Evolutionary conservation across 2,113 vertebrate genomes (phyloP), one percentile per base, ranked within the genome.

Genomic region (Elanus axillaris): DNA sequence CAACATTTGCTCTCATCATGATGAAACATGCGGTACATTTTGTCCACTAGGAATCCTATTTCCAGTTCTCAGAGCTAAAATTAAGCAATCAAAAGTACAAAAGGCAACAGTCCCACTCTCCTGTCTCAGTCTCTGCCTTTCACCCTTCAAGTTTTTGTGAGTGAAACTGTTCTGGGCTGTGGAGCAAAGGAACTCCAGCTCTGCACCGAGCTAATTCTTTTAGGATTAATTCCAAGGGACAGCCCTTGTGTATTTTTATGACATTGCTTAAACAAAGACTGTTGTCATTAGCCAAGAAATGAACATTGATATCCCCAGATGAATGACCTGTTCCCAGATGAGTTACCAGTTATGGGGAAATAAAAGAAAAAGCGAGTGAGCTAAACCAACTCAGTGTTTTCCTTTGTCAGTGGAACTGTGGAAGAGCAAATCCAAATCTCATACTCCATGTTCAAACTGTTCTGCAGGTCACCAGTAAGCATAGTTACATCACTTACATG

Each of bases 11-110:
- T n/a, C 19, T 64, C 62, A 10, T 40, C 8, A 0, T 3, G 18
- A 7, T 34, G 58, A 67, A 75, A 10, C 26, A 16, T 6, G 2
- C 0, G 1, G 40, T 15, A 15, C 9, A 2, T 86, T 67, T 73
- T 45, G 3, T 31, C 72, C 12, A 5, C 73, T 43, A 6, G 50
- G 40, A 71, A 55, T 29, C 48, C 60, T 12, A n/a, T 29, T 73
- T 68, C 45, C 72, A 47, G 12, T 9, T 53, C 48, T 43, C 42
- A 60, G 47, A 42, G 45, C 48, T 68, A 13, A 74, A 77, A 45
- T 26, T 36, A 34, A 59, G 34, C 62, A 63, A 10, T 58, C 53
- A 69, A 11, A 36, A 36, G 13, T 22, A 18, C 40, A 18, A 68
- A 52, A 34, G 25, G 32, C 38, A 43, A 43, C 55, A 42, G 38